Evolutionary conservation across 1,140 invertebrate species (phyloP), one percentile per base, ranked within the genome.

Genomic region (Parasteatoda tepidariorum): DNA sequence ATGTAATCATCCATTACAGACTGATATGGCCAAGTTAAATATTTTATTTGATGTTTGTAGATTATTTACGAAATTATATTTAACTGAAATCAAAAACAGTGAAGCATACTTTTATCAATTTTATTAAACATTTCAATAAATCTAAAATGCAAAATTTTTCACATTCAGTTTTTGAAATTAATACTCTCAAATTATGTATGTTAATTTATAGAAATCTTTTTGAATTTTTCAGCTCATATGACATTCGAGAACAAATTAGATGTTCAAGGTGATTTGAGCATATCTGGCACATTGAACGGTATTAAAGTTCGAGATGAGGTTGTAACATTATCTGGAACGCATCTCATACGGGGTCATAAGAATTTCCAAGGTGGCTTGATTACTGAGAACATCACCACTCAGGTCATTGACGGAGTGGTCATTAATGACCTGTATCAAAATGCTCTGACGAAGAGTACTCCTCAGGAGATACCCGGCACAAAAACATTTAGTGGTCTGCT

Each of bases 301-400:
- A 70, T 84, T 3, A 66, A 84, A 15, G 6, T 84, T 5, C 22
- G 54, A 0, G 22, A 71, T 4, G 73, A 84, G 38, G 66, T 84
- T 6, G 75, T 84, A 1, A 84, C 83, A 0, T 28, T 78, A 15
- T 18, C n/a, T 28, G 67, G 73, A 15, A 24, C 28, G 6, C 83
- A 84, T 24, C 7, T 55, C 2, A 73, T 84, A 6, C 59, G 48
- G 2, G 74, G 83, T 0, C 33, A 24, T 4, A 83, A 83, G 30
- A 54, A 2, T 6, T 83, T 83, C 57, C 30, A 41, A 6, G 57
- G 57, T 34, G 81, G 81, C 73, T 66, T 83, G 3, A 22, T 64
- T 26, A 70, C 81, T 2, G 61, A 24, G 7, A 34, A 38, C 34
- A 61, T 83, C 0, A 4, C 24, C 1, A 67, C 70, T 13, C n/a